Evolutionary conservation across 1,140 invertebrate genomes (phyloP), one percentile per base, ranked within the genome.

Genomic region (Bradysia coprophila): DNA sequence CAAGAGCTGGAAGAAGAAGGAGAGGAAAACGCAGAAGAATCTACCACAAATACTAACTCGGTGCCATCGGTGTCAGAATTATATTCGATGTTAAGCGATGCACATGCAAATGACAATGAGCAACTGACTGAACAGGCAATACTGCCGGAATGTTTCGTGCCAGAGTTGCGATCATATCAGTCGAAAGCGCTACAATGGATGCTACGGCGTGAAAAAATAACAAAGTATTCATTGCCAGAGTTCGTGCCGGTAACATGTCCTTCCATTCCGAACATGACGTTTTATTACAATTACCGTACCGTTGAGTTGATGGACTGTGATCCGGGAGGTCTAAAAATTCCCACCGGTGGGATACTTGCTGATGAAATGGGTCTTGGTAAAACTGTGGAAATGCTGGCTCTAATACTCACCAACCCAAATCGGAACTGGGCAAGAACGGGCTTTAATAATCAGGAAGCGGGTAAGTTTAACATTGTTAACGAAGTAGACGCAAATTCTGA

Each of bases 321-420:
- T 46, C 67, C 67, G 19, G 23, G 52, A 10, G 40, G 57, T 21
- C 45, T 51, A 10, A 3, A 43, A 2, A 32, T 62, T 21, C 60
- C 63, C 28, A 68, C 65, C n/a, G 81, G 82, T 40, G 83, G 82
- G 5, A 83, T 88, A 42, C 58, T 88, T 37, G 81, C 80, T 15
- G 83, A 88, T 63, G 82, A 87, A 62, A 88, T 87, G 83, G 83
- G 82, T 9, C 55, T 87, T 15, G 83, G 83, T 2, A 87, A 87
- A 64, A 86, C 83, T 0, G 73, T 87, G 4, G 82, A 87, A 61
- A 69, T 85, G 18, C 51, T 87, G 10, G 70, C 77, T 13, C 69
- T 75, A 42, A 68, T 86, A 47, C 52, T 85, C 34, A 51, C 64
- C 3, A 67, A 84, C 62, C 69, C 68, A n/a, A n/a, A n/a, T n/a